phyloP scores from a whole-genome alignment of 2,113 vertebrate genomes.

The Ginglymostoma cirratum region DNA sequence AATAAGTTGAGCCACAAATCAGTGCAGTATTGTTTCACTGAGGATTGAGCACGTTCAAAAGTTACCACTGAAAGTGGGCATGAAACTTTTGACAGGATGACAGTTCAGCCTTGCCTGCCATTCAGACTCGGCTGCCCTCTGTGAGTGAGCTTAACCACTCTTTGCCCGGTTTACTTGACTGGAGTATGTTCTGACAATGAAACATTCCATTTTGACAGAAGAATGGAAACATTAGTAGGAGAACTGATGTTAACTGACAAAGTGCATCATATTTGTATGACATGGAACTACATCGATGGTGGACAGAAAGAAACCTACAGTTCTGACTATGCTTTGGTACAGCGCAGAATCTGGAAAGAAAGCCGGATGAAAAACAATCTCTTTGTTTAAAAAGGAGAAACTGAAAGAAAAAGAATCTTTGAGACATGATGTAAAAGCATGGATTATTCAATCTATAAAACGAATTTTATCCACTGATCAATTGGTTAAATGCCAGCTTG shows the following conservation, averaged over 20 bases:
- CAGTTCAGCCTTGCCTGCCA: not conserved
- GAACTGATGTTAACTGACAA: constrained; percentile 5
- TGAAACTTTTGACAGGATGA: not conserved
- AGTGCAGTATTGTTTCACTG: not conserved
- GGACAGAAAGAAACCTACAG: not conserved
- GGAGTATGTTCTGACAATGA: not conserved
- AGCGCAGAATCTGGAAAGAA: not conserved
- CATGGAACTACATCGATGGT: not conserved
- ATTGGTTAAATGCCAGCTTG: constrained; percentile 19
- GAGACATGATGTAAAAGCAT: not conserved
- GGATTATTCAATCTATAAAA: not conserved
- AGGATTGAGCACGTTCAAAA: not conserved
- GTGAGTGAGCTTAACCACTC: not conserved
- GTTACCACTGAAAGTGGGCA: too few relatives aligned
- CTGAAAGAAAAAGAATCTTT: not conserved
- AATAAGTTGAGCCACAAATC: not conserved
- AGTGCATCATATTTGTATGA: not conserved
- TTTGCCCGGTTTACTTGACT: not conserved
- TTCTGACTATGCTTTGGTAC: too few relatives aligned
- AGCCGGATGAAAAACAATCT: not conserved
- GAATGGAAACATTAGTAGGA: not conserved
- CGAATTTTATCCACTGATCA: not conserved
- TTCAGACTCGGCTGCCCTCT: not conserved
- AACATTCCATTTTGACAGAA: not conserved
- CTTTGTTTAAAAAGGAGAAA: not conserved